These are phyloP conservation scores for Gila orcuttii DNA, from an alignment of 2,113 vertebrate species.

Conservation along the genomic window DNA sequence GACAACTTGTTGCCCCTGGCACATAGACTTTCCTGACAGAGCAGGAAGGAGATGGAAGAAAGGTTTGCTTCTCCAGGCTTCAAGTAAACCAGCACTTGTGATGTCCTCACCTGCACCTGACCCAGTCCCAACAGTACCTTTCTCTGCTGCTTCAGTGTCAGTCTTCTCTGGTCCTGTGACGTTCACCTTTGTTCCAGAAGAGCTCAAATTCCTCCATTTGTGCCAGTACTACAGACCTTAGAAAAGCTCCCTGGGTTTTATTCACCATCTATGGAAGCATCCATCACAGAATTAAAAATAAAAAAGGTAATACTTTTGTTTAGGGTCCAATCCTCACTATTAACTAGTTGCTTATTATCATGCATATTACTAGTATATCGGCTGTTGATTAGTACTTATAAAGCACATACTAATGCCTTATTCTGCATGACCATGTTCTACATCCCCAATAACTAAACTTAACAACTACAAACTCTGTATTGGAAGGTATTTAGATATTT, in stretches of 20 bases:
- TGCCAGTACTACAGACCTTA: neutral
- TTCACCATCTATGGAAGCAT: neutral
- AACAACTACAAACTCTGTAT: too few species aligned
- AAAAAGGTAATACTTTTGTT: too few species aligned
- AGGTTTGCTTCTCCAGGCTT: neutral
- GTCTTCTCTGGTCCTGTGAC: neutral
- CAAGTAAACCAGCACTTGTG: neutral
- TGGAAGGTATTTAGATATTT: too few species aligned
- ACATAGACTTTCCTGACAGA: neutral
- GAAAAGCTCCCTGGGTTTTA: neutral
- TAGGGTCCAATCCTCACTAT: too few species aligned
- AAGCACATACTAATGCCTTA: too few species aligned
- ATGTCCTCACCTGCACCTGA: constrained; percentile 6
- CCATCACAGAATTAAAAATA: too few species aligned
- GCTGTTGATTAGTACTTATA: too few species aligned
- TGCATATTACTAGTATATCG: too few species aligned
- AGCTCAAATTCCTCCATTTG: neutral
- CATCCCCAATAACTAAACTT: too few species aligned
- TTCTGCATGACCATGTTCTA: too few species aligned
- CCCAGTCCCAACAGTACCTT: neutral
- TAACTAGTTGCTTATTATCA: too few species aligned
- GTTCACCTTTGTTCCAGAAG: neutral
- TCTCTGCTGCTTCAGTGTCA: neutral
- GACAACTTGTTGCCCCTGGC: constrained; percentile 19
- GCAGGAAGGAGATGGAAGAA: neutral